These are phyloP conservation scores for Tinea semifulvella DNA, from an alignment of 2,888 invertebrate species.

Conservation along the genomic window DNA sequence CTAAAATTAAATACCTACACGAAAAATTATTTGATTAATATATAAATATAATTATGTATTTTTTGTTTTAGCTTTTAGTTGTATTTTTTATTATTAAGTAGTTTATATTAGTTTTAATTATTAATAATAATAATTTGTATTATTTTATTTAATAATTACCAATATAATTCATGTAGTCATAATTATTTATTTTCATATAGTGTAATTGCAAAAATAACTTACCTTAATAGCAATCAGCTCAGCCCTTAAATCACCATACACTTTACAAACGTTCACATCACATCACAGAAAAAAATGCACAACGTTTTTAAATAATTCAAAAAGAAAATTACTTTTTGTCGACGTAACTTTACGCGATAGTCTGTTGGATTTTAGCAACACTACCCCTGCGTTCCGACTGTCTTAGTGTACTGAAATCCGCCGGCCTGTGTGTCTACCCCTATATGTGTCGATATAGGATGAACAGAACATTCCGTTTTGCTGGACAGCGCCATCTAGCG, in stretches of 20 bases:
- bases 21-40: too few relatives aligned
- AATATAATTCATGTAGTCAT: too few relatives aligned
- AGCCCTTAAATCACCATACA: background rate
- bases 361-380: too few relatives aligned
- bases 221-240: background rate
- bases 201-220: background rate
- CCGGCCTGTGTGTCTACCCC: constrained; percentile 3
- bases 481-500: constrained; percentile 3
- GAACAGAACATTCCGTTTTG: background rate
- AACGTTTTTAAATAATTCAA: background rate
- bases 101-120: too few relatives aligned
- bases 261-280: constrained; percentile 3
- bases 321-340: background rate
- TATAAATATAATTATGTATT: too few relatives aligned
- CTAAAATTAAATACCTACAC: too few relatives aligned
- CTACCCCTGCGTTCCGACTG: background rate
- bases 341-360: background rate
- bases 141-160: too few relatives aligned
- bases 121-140: too few relatives aligned
- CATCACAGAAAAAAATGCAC: background rate
- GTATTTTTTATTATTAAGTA: too few relatives aligned
- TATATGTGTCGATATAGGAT: background rate
- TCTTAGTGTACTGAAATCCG: background rate
- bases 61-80: too few relatives aligned
- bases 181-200: background rate